Evolutionary conservation across 2,113 vertebrate genomes (phyloP), one percentile per base, ranked within the genome.

Genomic region (Ceyx cyanopectus): DNA sequence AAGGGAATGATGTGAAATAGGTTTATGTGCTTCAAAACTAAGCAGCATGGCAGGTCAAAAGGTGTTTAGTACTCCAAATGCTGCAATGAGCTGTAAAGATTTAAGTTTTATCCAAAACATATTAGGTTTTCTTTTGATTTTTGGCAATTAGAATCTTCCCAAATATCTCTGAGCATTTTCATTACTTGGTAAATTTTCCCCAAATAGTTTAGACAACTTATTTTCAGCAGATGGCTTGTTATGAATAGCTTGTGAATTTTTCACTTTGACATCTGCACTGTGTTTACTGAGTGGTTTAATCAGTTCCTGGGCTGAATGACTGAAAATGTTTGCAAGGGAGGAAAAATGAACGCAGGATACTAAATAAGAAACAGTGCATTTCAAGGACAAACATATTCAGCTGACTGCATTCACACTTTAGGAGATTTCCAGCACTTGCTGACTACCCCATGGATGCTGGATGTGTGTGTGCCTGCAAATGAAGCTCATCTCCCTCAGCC

Each of bases 211-310:
- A 80, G 78, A 91, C 84, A 96, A 94, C 93, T 96, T 92, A 89
- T 95, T 92, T 93, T 96, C 91, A 93, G 89, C 96, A 96, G 89
- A 92, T 95, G 96, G 94, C 93, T 90, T 95, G 92, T 95, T 94
- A 95, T 92, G 93, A 95, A 95, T 93, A 93, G 96, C 94, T 95
- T 90, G 92, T 93, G 96, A 94, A 93, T 96, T 96, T 91, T 96
- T 96, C 94, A 92, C 94, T 82, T 94, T 94, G 92, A 92, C 96
- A 96, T 96, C 95, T 96, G 96, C 63, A 93, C 91, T 85, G 95
- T 92, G 89, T 96, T 95, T 96, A 94, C 93, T 87, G 81, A 65
- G 85, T 82, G 72, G 86, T 91, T 95, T 95, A 95, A 94, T 96
- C 93, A 96, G 94, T 85, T 93, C 91, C 85, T 82, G 65, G 89